These are phyloP conservation scores for Itoplectis maculator DNA, from an alignment of 2,888 invertebrate genomes.

Conservation along the genomic window DNA sequence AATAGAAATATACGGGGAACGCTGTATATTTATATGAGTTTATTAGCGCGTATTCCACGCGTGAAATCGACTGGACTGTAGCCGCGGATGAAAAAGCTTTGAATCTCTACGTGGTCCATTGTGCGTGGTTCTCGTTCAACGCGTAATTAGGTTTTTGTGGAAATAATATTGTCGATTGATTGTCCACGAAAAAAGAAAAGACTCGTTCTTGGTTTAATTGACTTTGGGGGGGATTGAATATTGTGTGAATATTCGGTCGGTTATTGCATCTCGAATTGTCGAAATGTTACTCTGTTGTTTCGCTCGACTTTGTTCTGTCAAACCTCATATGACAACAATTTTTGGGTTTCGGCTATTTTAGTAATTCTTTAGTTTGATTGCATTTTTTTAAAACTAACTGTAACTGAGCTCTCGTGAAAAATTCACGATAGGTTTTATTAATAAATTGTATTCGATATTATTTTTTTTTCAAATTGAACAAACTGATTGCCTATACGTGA, in stretches of 20 bases:
- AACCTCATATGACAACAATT: too few species aligned
- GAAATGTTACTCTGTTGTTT: background rate
- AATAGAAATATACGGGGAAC: conserved; percentile 10
- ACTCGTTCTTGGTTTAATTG: conserved; percentile 1
- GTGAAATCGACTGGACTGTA: conserved; percentile 18
- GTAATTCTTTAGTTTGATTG: too few species aligned
- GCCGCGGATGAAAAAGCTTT: background rate
- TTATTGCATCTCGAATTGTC: background rate
- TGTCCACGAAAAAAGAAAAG: background rate
- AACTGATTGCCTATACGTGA: too few species aligned
- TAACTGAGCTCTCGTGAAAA: too few species aligned
- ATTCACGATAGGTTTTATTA: too few species aligned
- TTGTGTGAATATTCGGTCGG: background rate
- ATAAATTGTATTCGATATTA: too few species aligned
- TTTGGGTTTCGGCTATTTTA: too few species aligned
- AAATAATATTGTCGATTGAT: background rate
- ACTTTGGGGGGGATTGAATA: background rate
- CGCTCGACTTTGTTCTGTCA: too few species aligned
- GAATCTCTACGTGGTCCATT: background rate
- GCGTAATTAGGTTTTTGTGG: conserved; percentile 12
- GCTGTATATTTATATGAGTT: background rate
- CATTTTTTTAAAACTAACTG: too few species aligned
- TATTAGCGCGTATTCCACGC: conserved; percentile 9
- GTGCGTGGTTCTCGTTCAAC: background rate
- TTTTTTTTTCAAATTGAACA: too few species aligned